Base-by-base conservation (phyloP, 2,797 vertebrate genomes). In the Acomys russatus region DNA sequence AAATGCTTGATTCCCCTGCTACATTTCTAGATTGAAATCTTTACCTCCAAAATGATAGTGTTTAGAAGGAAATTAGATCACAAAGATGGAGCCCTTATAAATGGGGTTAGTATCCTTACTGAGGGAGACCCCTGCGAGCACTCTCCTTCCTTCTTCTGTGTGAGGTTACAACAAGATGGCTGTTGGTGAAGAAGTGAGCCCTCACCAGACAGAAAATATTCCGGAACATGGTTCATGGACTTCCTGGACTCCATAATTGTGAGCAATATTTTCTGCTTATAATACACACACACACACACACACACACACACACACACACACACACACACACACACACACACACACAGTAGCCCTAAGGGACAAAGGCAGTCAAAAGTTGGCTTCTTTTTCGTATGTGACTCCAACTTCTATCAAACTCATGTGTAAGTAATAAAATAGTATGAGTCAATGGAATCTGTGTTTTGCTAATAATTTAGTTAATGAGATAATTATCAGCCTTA, bases 391-490 rank as follows among this genome's bases (percentile, higher is more conserved):
- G 71, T 83, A 61, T 83, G 51, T 88, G 56, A 77, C 28, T 95
- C 35, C 88, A 85, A 78, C 15, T 71, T 77, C 10, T 94, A n/a
- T 54, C 59, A 85, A 78, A 76, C 11, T 38, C 30, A 66, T 91
- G 56, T 61, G n/a, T 8, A 77, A 90, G 18, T 73, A 25, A 59
- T 91, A 33, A 70, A 63, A 88, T 88, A n/a, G 54, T 18, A 12
- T 3, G 30, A 82, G 9, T n/a, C 51, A 9, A 0, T 54, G 66
- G 35, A 15, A 63, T 91, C 93, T 93, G 7, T 2, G 4, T 78
- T 90, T 91, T 68, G 17, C n/a, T 89, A 33, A 28, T 71, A 33
- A 82, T 56, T 94, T 95, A 54, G 54, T 85, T 94, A 82, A 68
- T 68, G 17, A 25, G 68, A 38, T 63, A 44, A 92, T 63, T 85